Base-by-base conservation (phyloP, 2,888 invertebrate species). In the Apamea crenata region DNA sequence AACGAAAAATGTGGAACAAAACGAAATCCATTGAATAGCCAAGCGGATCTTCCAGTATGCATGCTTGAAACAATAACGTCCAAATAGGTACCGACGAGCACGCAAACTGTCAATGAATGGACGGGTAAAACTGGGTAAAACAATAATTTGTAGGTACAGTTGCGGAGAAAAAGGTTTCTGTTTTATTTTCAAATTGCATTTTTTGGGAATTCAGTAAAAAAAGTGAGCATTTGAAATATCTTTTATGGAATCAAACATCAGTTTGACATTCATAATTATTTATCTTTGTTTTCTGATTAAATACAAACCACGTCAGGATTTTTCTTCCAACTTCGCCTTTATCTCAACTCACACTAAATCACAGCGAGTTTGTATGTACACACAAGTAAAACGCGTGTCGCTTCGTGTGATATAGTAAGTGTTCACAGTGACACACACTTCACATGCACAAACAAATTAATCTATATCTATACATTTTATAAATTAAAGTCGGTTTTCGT, bases 91-190 rank as follows among this genome's bases (percentile, higher is more conserved):
- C 47, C 77, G 78, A 65, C 61, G 77, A 65, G 80, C 65, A 82
- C 63, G 56, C 56, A 68, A 80, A 68, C 84, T 78, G 86, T 84
- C 82, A 78, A 87, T 87, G 86, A 85, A 85, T 77, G 81, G 63
- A 70, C 69, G 36, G 32, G 56, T 67, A 76, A 76, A 85, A 85
- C 84, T 53, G 40, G n/a, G 67, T 71, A 75, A 84, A 87, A 85
- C 85, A 87, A 85, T 85, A 73, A 77, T 81, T 85, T 70, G 69
- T 73, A 18, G 36, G 83, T 82, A 88, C 80, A 80, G 77, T 82
- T 72, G 66, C 25, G 18, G 16, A 66, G 69, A 77, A 76, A 86
- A 85, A 25, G 50, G 77, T 65, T 65, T 50, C 0, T 12, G 6
- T 25, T 56, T 78, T 8, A 36, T 47, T 47, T 61, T 25, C 18